Conservation (phyloP, 2,888 invertebrate species). For the Cosmia trapezina region DNA sequence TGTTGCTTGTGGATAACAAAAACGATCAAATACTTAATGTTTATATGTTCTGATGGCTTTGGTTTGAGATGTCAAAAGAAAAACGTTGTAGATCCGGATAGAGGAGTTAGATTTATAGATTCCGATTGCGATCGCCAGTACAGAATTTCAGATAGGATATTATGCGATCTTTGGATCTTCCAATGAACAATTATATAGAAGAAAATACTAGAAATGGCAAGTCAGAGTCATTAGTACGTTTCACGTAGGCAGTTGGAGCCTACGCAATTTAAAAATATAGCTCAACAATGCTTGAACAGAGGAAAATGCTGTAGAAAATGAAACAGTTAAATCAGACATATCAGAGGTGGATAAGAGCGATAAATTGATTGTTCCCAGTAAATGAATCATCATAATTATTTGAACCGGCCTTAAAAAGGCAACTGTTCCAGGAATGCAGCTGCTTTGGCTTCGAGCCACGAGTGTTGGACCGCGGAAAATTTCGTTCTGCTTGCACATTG, state of each 20-base stretch:
- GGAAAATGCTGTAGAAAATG: constrained; percentile 9
- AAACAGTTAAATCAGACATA: constrained; percentile 18
- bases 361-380: constrained; percentile 39
- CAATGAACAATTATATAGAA: not conserved
- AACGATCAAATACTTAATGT: not conserved
- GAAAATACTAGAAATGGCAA: constrained; percentile 12
- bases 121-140: not conserved
- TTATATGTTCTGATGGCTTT: constrained; percentile 14
- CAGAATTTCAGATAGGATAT: not conserved
- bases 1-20: constrained; percentile 23
- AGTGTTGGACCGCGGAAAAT: constrained; percentile 71
- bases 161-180: not conserved
- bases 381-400: constrained; percentile 73
- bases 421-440: constrained; percentile 76
- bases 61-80: not conserved
- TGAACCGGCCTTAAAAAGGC: constrained; percentile 73
- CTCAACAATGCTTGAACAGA: constrained; percentile 5
- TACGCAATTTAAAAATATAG: constrained; percentile 31
- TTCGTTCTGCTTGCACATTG: constrained; percentile 78
- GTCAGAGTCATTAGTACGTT: not conserved
- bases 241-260: constrained; percentile 1
- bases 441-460: constrained; percentile 80
- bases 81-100: not conserved
- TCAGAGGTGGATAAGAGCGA: constrained; percentile 14
- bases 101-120: not conserved